Evolutionary conservation across 2,113 vertebrate genomes (phyloP), one percentile per base, ranked within the genome.

Genomic region (Hystrix cristata): DNA sequence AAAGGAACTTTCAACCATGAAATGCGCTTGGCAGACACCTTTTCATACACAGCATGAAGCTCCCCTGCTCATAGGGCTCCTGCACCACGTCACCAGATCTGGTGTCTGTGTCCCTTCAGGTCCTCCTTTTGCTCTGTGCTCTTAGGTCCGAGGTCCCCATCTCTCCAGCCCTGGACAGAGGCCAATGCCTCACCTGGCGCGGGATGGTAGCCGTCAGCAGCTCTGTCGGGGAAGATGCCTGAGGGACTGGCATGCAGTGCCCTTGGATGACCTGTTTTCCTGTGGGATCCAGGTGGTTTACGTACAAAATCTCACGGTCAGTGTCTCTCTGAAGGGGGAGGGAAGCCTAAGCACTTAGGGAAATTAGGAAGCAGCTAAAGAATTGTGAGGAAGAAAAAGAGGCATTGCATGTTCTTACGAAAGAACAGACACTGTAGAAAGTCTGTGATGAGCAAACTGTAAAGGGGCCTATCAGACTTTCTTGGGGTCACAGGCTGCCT

Each of bases 121-220:
- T 51, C 13, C 43, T 71, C 18, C 18, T 71, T 65, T 71, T 43
- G n/a, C n/a, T 71, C 69, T 71, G n/a, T 23, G 69, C 18, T 23
- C n/a, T 5, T 8, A 43, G n/a, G 38, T 21, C 31, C 23, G 3
- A 0, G 27, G n/a, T 46, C 13, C 4, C 0, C 0, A 7, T 7
- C 71, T 38, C 38, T 60, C 62, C 23, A 1, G 14, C 34, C 34
- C 29, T 13, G 13, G 69, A 57, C 31, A 48, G 55, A 25, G 3
- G 21, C n/a, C 31, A 8, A 62, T 10, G 25, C 31, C 62, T 80
- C 11, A 38, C 18, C 25, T 62, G n/a, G 31, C 18, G 19, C 4
- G 2, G 14, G 51, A 79, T 16, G 15, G 8, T 31, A 7, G 18
- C 27, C 7, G 9, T 53, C 29, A 53, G 48, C 25, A 31, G 14